These are phyloP conservation scores for Sander lucioperca DNA, from an alignment of 2,113 vertebrate genomes.

Conservation along the genomic window DNA sequence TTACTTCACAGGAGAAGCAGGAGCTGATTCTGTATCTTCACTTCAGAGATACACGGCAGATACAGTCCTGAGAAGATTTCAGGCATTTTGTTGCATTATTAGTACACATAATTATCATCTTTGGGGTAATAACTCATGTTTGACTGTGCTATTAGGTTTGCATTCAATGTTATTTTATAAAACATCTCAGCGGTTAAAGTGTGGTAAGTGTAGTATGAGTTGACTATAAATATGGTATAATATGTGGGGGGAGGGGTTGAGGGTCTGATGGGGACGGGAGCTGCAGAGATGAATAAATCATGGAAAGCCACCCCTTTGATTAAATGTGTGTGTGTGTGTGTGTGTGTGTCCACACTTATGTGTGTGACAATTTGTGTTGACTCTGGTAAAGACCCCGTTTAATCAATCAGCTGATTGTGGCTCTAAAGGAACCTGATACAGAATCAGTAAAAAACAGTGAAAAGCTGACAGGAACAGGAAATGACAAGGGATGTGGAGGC, in stretches of 20 bases:
- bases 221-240: conserved; percentile 27
- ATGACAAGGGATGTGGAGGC: conserved; percentile 28
- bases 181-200: neutral
- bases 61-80: neutral
- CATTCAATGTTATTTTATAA: neutral
- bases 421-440: conserved; percentile 35
- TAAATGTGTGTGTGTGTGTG: conserved; percentile 43
- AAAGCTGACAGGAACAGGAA: conserved; percentile 52
- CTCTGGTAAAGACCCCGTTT: conserved; percentile 49
- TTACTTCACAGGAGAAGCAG: neutral
- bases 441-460: neutral
- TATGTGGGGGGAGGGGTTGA: conserved; percentile 62
- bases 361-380: conserved; percentile 1
- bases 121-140: neutral
- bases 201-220: neutral
- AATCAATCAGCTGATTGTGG: conserved; percentile 63
- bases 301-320: conserved; percentile 50
- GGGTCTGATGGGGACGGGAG: conserved; percentile 12
- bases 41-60: conserved; percentile 13
- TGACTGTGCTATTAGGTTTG: neutral
- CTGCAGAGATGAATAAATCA: conserved; percentile 77
- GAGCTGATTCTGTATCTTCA: conserved; percentile 23
- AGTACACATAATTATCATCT: neutral
- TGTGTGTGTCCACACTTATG: conserved; percentile 7
- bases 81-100: neutral